phyloP scores from a whole-genome alignment of 2,113 vertebrate genomes.

The Empidonax alnorum region DNA sequence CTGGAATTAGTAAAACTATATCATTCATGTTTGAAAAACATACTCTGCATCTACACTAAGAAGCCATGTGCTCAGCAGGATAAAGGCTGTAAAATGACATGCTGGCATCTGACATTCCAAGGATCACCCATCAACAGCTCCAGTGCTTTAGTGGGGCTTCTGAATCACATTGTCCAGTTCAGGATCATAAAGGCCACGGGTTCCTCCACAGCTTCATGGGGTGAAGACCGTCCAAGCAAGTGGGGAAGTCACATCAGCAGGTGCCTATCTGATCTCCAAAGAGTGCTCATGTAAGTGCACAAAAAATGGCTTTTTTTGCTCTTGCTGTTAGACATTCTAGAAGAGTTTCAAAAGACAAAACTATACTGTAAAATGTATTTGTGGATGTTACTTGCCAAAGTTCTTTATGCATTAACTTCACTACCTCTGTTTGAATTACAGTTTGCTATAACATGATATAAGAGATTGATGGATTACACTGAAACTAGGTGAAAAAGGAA shows the following conservation, averaged over 20 bases:
- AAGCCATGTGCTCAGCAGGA: not conserved
- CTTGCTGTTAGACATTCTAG: not conserved
- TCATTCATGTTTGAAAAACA: not conserved
- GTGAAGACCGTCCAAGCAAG: fast-evolving
- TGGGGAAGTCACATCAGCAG: not conserved
- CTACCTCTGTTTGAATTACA: not conserved
- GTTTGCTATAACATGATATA: not conserved
- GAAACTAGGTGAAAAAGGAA: not conserved
- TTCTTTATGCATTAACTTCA: not conserved
- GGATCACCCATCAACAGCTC: not conserved
- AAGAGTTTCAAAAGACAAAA: not conserved
- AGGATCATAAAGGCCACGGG: not conserved
- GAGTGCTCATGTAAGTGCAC: not conserved
- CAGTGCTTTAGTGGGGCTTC: not conserved
- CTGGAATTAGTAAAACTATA: not conserved
- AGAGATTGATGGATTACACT: not conserved
- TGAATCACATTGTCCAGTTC: not conserved
- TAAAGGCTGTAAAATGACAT: not conserved
- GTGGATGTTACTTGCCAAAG: not conserved
- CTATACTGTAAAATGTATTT: not conserved
- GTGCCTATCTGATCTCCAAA: fast-evolving
- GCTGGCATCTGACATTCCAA: not conserved
- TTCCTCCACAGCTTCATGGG: not conserved
- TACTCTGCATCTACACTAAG: not conserved
- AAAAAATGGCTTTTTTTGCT: not conserved